Evolutionary conservation across 2,113 vertebrate species (phyloP), one percentile per base, ranked within the genome.

Genomic region (Noturus placidus): DNA sequence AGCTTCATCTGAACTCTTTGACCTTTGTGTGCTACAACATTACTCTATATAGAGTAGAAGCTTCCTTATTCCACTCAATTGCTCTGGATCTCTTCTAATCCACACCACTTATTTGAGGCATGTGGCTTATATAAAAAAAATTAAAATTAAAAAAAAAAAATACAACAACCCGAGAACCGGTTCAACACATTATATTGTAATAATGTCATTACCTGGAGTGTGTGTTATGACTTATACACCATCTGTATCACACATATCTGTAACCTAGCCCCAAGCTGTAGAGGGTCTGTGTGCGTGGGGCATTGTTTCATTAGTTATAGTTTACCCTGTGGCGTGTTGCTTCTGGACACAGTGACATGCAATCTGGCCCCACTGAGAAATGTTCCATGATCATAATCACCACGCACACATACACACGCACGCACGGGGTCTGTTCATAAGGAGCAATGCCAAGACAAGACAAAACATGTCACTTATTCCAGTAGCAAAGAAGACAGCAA

Each of bases 301-400:
- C 33, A 84, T 85, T 91, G 89, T 93, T 89, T 93, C 92, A 93
- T 91, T 91, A 69, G 30, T 57, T 42, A 52, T 52, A 61, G 19
- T 69, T 79, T 61, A 85, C 89, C 91, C 93, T 87, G 89, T 90
- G 87, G 91, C 87, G 87, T 81, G 87, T 89, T 92, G 91, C 93
- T 93, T 83, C 72, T 84, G 87, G 85, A 65, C 56, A 50, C 59
- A 52, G 57, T 83, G 83, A 86, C 92, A 92, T 91, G 89, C 94
- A 94, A 95, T 95, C 94, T 95, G 93, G 93, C 92, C 94, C 94
- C 85, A 91, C 93, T 93, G 94, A 93, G 94, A 94, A 93, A 94
- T 94, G 94, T 93, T 93, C 93, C 90, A 92, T 84, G 89, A 91
- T 92, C 89, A 90, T 88, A 92, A 91, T 91, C 90, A 65, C 20